Base-by-base conservation (phyloP, 2,113 vertebrate genomes). In the Cyanoderma ruficeps region DNA sequence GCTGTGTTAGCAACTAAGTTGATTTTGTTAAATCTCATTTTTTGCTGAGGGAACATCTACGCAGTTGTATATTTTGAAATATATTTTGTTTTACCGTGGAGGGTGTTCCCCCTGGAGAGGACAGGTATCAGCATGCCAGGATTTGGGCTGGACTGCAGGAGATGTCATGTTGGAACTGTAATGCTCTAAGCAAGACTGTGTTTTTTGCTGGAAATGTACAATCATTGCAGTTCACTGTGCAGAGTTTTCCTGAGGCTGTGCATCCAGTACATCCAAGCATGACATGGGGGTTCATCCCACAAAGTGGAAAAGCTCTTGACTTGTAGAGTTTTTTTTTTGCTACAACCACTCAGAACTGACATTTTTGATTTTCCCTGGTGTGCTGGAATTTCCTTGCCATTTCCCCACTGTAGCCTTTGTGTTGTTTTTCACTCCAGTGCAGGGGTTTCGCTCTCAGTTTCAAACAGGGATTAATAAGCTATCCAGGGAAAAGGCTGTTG, bases 381-480 rank as follows among this genome's bases (percentile, higher is more conserved):
- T 52, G 49, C 44, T 27, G 67, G 69, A 14, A 47, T 31, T 81
- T 88, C 83, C 72, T 81, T 70, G 65, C 52, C 44, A 4, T 42
- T 80, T 56, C 61, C 78, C 82, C 35, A 9, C 52, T 44, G 69
- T 31, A 74, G 65, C 41, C 52, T 56, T 72, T 41, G 56, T 12
- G 5, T 44, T 72, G 87, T 75, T 93, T 94, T 85, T 83, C 47
- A 56, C 44, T 68, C 56, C 74, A 56, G 64, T 52, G 65, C 77
- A 24, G 14, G 52, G 39, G 47, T 92, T 94, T 19, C 50, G 27
- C 70, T 61, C 74, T 83, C 27, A 53, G 5, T 81, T 95, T 97
- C 94, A 91, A 89, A 17, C 67, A 79, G 65, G 84, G 77, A 82
- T 94, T 91, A 90, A 84, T 87, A 84, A 84, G 46, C 47, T 82